A percentile compares a stretch with the other conserved stretches of the same genome.
Conservation (phyloP, 2,888 invertebrate genomes). For the Cheilosia variabilis region DNA sequence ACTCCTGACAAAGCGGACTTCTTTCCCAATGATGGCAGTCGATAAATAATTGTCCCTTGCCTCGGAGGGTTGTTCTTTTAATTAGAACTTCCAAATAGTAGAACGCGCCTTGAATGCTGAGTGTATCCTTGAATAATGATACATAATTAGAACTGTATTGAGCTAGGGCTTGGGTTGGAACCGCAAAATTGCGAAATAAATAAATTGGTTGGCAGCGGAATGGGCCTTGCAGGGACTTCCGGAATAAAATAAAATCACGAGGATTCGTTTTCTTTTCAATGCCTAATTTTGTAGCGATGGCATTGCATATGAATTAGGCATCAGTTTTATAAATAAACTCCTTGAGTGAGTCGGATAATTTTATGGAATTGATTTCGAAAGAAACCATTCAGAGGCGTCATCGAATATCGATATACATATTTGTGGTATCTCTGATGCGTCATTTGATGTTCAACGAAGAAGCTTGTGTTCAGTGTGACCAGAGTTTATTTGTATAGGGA, state of each 20-base stretch:
- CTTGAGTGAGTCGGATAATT: no score
- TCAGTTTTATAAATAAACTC: no score
- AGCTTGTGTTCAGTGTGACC: no score
- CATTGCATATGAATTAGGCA: no score
- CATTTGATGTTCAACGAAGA: no score
- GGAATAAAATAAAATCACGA: constrained; percentile 6
- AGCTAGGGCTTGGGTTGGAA: not conserved
- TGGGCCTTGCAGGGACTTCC: not conserved
- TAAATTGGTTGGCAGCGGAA: not conserved
- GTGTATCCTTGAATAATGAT: constrained; percentile 9
- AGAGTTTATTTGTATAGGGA: no score
- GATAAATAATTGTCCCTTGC: constrained; percentile 30
- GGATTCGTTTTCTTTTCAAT: not conserved
- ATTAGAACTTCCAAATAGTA: constrained; percentile 22
- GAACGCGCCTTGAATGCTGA: not conserved
- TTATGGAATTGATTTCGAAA: no score
- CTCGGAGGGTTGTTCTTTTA: constrained; percentile 4
- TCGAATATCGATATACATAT: no score
- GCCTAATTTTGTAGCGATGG: no score
- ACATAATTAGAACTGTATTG: constrained; percentile 2
- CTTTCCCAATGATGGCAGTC: constrained; percentile 15
- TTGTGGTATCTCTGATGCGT: no score
- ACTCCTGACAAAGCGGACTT: constrained; percentile 29
- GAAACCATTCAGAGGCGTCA: no score
- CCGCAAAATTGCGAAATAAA: not conserved